Evolutionary conservation across 2,113 vertebrate species (phyloP), one percentile per base, ranked within the genome.

Genomic region (Natator depressus): DNA sequence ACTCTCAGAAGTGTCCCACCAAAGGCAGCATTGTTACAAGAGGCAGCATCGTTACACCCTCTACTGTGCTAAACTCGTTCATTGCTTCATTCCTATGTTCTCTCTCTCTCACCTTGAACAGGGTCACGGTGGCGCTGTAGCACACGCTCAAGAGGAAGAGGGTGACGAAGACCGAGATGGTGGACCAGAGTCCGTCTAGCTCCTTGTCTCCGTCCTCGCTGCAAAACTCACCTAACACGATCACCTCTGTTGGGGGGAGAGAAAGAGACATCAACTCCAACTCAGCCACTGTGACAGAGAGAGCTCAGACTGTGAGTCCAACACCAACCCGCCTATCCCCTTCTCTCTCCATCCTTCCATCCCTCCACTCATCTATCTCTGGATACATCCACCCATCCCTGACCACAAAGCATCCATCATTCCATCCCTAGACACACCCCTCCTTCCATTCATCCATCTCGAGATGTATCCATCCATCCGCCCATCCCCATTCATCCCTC

Each of bases 121-220:
- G 87, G 3, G 97, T 98, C 79, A 97, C 84, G 0, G 95, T 96
- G 85, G 97, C 96, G 1, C 97, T 97, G 80, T 97, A 97, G 91
- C 96, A 97, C 69, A 97, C 95, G 6, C 97, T 98, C 90, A 98
- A 94, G 92, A 98, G 96, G 93, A 98, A 98, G 82, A 98, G 97
- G 20, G 94, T 93, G 92, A 97, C 96, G 95, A 98, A 98, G 96
- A 98, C 83, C 47, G 93, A 93, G 89, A 97, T 95, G 86, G 96
- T 98, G 3, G 88, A 94, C 97, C 97, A 97, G 62, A 97, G 89
- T 35, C 96, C 95, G 0, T 97, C 96, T 81, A 97, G 89, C 46
- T 97, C 96, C 38, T 95, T 95, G 0, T 96, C 90, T 65, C 85
- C 93, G 8, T 55, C 85, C 3, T 97, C 92, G 0, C 7, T 80